Evolutionary conservation across 2,797 vertebrate genomes (phyloP).

Genomic region (Ptychadena robeensis): DNA sequence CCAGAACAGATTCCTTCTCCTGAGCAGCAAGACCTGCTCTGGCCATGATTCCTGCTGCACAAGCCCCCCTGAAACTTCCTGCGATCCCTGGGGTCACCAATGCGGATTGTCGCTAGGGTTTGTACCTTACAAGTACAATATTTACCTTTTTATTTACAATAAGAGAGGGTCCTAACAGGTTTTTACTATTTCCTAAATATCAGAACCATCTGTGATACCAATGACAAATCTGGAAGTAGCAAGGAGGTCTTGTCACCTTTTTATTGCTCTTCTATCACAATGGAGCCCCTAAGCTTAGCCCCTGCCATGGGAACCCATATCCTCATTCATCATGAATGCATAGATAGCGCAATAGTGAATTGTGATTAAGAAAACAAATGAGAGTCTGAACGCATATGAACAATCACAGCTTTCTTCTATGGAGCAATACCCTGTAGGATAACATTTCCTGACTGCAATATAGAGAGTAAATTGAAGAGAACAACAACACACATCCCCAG

Average conservation of each 20-base stretch:
- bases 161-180: no score
- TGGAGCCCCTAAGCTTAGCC: background rate
- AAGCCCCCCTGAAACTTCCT: no score
- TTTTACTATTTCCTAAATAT: no score
- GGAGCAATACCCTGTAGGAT: background rate
- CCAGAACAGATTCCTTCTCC: no score
- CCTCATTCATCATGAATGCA: background rate
- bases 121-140: no score
- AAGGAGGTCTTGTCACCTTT: background rate
- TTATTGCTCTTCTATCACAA: background rate
- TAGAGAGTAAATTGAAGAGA: slow-evolving; percentile 29
- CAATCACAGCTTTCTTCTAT: background rate
- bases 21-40: no score
- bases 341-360: slow-evolving; percentile 2
- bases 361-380: slow-evolving; percentile 47
- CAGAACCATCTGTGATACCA: no score
- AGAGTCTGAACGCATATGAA: background rate
- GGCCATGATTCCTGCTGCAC: no score
- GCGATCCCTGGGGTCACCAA: no score
- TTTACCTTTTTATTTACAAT: no score
- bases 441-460: slow-evolving; percentile 21
- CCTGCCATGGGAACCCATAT: background rate
- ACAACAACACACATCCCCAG: background rate
- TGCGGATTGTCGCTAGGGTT: no score
- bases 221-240: background rate